A percentile compares a stretch with the other conserved stretches of the same genome.
Conservation (phyloP, 2,797 vertebrate genomes). For the Fratercula arctica region DNA sequence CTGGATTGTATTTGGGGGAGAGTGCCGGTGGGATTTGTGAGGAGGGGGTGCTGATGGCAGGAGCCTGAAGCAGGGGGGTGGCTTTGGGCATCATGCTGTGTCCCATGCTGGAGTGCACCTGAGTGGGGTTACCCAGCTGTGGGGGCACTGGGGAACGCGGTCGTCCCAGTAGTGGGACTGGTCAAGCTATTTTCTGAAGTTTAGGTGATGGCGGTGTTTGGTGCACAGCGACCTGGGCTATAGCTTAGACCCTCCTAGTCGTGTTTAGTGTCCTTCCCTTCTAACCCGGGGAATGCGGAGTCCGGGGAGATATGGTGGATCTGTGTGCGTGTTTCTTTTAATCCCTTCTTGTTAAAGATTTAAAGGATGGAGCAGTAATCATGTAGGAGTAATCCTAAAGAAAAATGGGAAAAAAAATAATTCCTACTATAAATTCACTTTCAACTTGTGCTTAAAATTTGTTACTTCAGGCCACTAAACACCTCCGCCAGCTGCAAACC, state of each 20-base stretch:
- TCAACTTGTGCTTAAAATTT: not conserved
- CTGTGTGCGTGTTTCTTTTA: not conserved
- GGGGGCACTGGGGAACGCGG: fast-evolving
- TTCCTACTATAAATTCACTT: not conserved
- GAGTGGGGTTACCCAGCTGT: not conserved
- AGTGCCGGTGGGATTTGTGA: fast-evolving
- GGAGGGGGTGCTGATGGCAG: not conserved
- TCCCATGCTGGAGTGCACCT: fast-evolving
- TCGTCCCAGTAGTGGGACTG: fast-evolving
- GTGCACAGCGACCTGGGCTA: not conserved
- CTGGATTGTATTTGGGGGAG: fast-evolving
- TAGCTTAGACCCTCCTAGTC: not conserved
- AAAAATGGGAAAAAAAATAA: fast-evolving
- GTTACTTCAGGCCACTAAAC: not conserved
- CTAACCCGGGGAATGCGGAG: fast-evolving
- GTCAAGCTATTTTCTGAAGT: not conserved
- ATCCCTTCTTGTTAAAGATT: not conserved
- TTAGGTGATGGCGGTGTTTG: fast-evolving
- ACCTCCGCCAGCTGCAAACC: not conserved
- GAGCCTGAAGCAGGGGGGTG: not conserved
- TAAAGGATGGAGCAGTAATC: not conserved
- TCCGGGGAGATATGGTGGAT: fast-evolving
- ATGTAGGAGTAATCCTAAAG: not conserved
- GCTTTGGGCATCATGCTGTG: fast-evolving
- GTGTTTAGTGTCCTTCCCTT: fast-evolving